Evolutionary conservation across 2,797 vertebrate species (phyloP), one percentile per base, ranked within the genome.

Genomic region (Balearica regulorum): DNA sequence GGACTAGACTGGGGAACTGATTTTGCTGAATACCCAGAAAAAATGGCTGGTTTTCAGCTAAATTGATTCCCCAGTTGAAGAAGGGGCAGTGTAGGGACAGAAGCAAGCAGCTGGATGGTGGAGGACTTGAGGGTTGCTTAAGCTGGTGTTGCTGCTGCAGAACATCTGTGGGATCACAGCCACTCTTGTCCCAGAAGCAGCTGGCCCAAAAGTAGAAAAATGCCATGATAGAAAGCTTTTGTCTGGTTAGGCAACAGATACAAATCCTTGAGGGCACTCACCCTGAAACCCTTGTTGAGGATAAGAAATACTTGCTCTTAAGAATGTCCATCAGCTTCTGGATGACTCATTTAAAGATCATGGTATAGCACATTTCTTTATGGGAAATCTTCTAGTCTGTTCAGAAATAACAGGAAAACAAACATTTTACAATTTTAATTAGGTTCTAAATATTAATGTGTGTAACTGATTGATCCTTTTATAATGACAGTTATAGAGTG

Each of bases 351-450:
- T 87, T 66, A 58, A 81, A 83, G 53, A 79, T 88, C 69, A 46
- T 53, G 60, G 26, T 66, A 48, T 66, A 54, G 58, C 19, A 57
- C 79, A 25, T 92, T 92, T 94, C 72, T 89, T n/a, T 92, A 54
- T 95, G 94, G 90, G 92, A 96, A 96, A 82, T 13, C 60, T 94
- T 87, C 73, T 92, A 60, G 55, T 81, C 62, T 89, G 57, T 53
- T 93, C 33, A 28, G 77, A 89, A 91, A 90, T 70, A 15, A 62
- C 84, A 70, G n/a, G 61, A 91, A 93, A 97, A 83, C 85, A 97
- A 97, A 93, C 69, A 35, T 15, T 61, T 33, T 20, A 81, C 93
- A 77, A 77, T 39, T 96, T 95, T 96, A 87, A 93, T 89, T 94
- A 68, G 75, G 64, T 95, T 89, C 81, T 94, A 93, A 62, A 83